A percentile compares a stretch with the other conserved stretches of the same genome.
Conservation (phyloP, 1,140 invertebrate genomes). For the Musca vetustissima region DNA sequence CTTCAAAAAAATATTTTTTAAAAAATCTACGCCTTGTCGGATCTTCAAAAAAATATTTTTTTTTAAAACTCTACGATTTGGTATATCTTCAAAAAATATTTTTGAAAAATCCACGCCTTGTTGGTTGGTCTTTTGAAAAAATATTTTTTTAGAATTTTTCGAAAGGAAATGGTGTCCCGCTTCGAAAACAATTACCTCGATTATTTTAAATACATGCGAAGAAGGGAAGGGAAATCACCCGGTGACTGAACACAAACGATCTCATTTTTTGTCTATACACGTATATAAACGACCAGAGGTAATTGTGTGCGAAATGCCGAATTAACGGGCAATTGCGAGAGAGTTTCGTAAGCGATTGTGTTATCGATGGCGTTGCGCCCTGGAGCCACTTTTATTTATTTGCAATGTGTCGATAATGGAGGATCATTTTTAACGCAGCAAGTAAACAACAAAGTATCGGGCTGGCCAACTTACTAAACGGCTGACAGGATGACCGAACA, state of each 20-base stretch:
- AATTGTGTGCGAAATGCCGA: conserved; percentile 24
- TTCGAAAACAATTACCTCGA: not conserved
- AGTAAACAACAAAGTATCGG: not conserved
- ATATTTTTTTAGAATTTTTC: no score
- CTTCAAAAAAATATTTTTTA: no score
- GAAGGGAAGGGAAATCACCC: not conserved
- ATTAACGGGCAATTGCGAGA: conserved; percentile 24
- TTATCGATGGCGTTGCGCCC: conserved; percentile 51
- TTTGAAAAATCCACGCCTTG: no score
- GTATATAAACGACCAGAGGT: not conserved
- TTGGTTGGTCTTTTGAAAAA: no score
- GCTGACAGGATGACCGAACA: no score
- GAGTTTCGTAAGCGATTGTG: conserved; percentile 46
- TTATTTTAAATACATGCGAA: not conserved
- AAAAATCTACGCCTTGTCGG: no score
- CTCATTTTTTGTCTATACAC: not conserved
- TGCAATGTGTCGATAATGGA: conserved; percentile 19
- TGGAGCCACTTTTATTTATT: conserved; percentile 24
- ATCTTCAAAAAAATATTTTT: no score
- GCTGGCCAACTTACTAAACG: not conserved
- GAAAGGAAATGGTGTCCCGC: no score
- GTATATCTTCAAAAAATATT: no score
- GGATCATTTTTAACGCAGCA: conserved; percentile 20
- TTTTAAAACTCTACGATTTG: no score
- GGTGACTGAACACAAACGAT: not conserved